Base-by-base conservation (phyloP, 1,140 invertebrate genomes). In the Cydia strobilella region DNA sequence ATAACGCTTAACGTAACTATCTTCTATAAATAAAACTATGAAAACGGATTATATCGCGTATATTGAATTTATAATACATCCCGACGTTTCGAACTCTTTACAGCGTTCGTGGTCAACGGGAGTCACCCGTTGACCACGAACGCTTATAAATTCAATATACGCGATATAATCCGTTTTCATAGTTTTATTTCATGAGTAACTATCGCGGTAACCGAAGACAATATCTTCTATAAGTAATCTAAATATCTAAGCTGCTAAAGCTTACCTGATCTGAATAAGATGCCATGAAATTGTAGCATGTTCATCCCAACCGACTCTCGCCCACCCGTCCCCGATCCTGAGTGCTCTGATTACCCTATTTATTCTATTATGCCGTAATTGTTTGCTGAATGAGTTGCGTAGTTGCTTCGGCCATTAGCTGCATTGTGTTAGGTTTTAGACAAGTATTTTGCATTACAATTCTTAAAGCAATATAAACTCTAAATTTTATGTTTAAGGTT, bases 291-390 rank as follows among this genome's bases (percentile, higher is more conserved):
- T 69, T 35, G 65, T 39, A 69, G 27, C 65, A 42, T 69, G 23
- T 31, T 31, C 23, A 66, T 27, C 63, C 27, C 20, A 66, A 69
- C 65, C 13, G 18, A 20, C 12, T 48, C 66, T 31, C 42, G 13
- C 65, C 65, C 25, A 35, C 27, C 81, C 75, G 23, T 31, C 51
- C 73, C 77, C 75, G 78, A 79, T 66, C 84, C 86, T 87, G 90
- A 91, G 88, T 89, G 87, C 84, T 78, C 84, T 92, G 89, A 92
- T 92, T 92, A 92, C 89, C 86, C 89, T 86, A 92, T 91, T 92
- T 92, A 92, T 90, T 92, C 87, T 91, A 91, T 92, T 91, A 92
- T 86, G 82, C 79, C 82, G 88, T 91, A 88, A 91, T 92, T 92
- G 90, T 91, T 82, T 76, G 77, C 76, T 88, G 90, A 90, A 90